Evolutionary conservation across 1,140 invertebrate species (phyloP).

Genomic region (Meteorus sp.): DNA sequence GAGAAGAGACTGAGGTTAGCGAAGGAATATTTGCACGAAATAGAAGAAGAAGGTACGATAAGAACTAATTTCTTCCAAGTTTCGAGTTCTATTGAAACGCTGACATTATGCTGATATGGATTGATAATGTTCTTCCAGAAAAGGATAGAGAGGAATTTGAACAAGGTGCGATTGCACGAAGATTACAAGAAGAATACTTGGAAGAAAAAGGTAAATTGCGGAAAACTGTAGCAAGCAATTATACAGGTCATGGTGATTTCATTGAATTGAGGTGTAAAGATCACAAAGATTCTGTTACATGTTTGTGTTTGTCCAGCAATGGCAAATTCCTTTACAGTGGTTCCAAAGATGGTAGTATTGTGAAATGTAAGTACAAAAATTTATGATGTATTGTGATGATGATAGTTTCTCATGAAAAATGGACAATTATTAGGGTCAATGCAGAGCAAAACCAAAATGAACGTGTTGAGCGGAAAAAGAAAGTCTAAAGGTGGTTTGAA

Average conservation of each 20-base stretch:
- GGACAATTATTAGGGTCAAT: constrained; percentile 69
- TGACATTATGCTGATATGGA: constrained; percentile 23
- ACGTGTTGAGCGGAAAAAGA: constrained; percentile 60
- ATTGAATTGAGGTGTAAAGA: constrained; percentile 68
- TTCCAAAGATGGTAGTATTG: constrained; percentile 84
- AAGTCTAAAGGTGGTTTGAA: constrained; percentile 56
- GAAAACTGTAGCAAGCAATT: constrained; percentile 72
- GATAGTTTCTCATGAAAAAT: too few species aligned
- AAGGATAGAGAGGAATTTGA: constrained; percentile 70
- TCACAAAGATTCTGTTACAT: constrained; percentile 80
- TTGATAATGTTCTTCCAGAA: constrained; percentile 56
- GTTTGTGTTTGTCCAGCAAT: constrained; percentile 77
- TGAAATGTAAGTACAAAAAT: constrained; percentile 74
- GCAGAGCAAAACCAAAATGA: constrained; percentile 60
- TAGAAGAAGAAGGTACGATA: constrained; percentile 71
- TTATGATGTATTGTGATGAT: too few species aligned
- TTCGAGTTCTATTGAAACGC: constrained; percentile 26
- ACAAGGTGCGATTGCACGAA: constrained; percentile 68
- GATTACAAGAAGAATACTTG: constrained; percentile 80
- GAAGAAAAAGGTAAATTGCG: constrained; percentile 81
- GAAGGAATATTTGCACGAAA: constrained; percentile 85
- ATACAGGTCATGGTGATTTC: constrained; percentile 59
- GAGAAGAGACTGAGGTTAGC: constrained; percentile 87
- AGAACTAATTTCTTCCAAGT: constrained; percentile 16
- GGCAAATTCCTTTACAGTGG: constrained; percentile 77